phyloP scores from a whole-genome alignment of 2,113 vertebrate species.

The Oriolus oriolus region DNA sequence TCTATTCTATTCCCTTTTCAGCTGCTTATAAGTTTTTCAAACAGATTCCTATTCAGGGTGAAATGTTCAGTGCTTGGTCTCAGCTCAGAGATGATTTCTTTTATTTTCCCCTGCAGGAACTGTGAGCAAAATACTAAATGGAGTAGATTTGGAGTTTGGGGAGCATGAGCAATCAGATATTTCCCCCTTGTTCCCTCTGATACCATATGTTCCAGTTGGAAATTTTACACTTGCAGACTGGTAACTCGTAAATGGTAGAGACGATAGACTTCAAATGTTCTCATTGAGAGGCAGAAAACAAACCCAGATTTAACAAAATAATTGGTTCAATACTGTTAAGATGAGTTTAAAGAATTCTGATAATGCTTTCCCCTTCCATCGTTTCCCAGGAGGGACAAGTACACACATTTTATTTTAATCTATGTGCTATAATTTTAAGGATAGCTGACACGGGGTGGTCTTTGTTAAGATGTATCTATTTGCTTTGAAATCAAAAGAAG shows the following conservation, averaged over 20 bases:
- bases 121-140: slow-evolving; percentile 57
- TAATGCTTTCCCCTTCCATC: not conserved
- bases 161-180: slow-evolving; percentile 43
- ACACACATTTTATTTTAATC: slow-evolving; percentile 35
- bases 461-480: slow-evolving; percentile 51
- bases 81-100: slow-evolving; percentile 65
- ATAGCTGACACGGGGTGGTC: slow-evolving; percentile 41
- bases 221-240: slow-evolving; percentile 62
- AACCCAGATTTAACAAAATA: slow-evolving; percentile 58
- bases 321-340: slow-evolving; percentile 44
- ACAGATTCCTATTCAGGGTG: slow-evolving; percentile 43
- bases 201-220: slow-evolving; percentile 60
- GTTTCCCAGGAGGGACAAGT: slow-evolving; percentile 15
- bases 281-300: slow-evolving; percentile 58
- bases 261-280: slow-evolving; percentile 56
- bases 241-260: slow-evolving; percentile 45
- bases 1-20: slow-evolving; percentile 26
- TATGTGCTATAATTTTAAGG: slow-evolving; percentile 30
- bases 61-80: slow-evolving; percentile 59
- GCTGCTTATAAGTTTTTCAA: slow-evolving; percentile 18
- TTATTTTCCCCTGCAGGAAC: slow-evolving; percentile 60
- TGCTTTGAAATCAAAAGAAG: slow-evolving; percentile 31
- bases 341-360: slow-evolving; percentile 59
- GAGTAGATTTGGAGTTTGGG: slow-evolving; percentile 48
- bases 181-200: slow-evolving; percentile 53